Conservation (phyloP, 2,113 vertebrate species). For the Rattus norvegicus region DNA sequence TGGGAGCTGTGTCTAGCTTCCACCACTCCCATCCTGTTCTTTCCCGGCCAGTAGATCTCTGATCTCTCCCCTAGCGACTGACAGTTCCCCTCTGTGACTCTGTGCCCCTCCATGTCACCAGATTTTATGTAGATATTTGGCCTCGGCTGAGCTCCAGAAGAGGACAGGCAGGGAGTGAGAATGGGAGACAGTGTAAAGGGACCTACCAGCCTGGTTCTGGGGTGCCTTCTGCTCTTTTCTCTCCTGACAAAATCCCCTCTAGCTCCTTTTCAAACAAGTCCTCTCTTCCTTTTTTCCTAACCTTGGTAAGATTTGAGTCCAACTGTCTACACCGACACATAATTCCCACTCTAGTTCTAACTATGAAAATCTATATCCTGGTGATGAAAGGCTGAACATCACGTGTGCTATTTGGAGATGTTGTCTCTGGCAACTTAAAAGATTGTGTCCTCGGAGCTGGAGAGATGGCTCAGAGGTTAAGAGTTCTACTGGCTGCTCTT, state of each 20-base stretch:
- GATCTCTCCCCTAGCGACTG: not conserved
- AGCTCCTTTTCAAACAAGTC: not conserved
- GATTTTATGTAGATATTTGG: not conserved
- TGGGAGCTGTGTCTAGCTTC: not conserved
- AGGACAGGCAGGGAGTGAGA: not conserved
- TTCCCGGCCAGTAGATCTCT: not conserved
- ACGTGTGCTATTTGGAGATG: not conserved
- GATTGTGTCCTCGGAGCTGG: not conserved
- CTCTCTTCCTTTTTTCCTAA: not conserved
- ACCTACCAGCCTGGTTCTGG: not conserved
- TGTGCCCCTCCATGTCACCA: not conserved
- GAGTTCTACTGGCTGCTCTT: not conserved
- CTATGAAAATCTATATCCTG: not conserved
- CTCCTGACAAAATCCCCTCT: not conserved
- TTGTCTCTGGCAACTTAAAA: not conserved
- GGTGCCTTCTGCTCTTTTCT: not conserved
- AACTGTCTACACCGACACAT: not conserved
- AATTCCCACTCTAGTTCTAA: conserved; percentile 4
- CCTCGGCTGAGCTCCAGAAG: not conserved
- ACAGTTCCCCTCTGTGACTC: not conserved
- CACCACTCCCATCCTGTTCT: not conserved
- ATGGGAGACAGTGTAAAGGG: not conserved
- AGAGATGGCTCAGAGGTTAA: not conserved
- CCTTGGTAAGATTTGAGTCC: not conserved
- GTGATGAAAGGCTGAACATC: not conserved